Evolutionary conservation across 2,113 vertebrate genomes (phyloP), one percentile per base, ranked within the genome.

Genomic region (Toxostoma redivivum): DNA sequence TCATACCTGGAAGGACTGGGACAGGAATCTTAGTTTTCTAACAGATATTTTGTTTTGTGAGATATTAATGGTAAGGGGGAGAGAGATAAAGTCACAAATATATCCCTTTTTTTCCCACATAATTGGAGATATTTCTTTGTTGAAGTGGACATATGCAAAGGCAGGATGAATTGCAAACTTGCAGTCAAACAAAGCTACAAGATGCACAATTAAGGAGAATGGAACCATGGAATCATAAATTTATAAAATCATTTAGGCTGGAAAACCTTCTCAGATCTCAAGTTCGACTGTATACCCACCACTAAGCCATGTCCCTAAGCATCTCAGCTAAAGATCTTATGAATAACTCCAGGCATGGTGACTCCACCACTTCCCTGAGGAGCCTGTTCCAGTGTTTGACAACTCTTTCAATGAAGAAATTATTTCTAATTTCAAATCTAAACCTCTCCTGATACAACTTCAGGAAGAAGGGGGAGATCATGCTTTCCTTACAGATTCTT

Each of bases 71-170:
- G 7, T n/a, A 23, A 80, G 8, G 14, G 6, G 15, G 23, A 58
- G 25, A 70, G 12, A 50, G 19, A 20, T 9, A 18, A 23, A 62
- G 24, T 40, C 0, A 0, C 4, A 93, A 67, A 86, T 9, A 5
- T 30, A 37, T 53, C 12, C 10, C 5, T 21, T 47, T 81, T 70
- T 54, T 50, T 7, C 14, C 14, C 28, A 27, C 3, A 19, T 33
- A 48, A 30, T 1, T 56, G 15, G 27, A 61, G 11, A 56, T 16
- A 15, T 2, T 33, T 17, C 8, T 67, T 71, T 48, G 13, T 27
- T 65, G 28, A 60, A 88, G 14, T 21, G 12, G 5, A 17, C 0
- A 0, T 14, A 66, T 7, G 5, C 47, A 38, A 54, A 50, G 40
- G 6, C 12, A 69, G 40, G 15, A 42, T 27, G 23, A 0, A 1